phyloP scores from a whole-genome alignment of 2,888 invertebrate genomes.

The Odontocolon sp. region DNA sequence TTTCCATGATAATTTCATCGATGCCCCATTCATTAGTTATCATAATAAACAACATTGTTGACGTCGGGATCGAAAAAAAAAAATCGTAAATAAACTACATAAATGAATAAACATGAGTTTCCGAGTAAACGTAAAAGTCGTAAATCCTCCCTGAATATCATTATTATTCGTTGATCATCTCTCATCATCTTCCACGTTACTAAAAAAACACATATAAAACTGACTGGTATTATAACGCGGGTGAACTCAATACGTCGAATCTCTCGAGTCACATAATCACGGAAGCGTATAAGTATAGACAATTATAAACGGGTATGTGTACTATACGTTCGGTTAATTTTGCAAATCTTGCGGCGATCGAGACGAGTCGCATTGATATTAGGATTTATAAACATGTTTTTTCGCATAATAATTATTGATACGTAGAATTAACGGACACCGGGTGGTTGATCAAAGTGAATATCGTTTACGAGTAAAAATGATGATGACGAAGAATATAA shows the following conservation, averaged over 20 bases:
- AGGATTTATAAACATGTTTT: background rate
- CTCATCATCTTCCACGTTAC: slow-evolving; percentile 7
- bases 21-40: too few relatives aligned
- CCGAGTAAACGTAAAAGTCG: background rate
- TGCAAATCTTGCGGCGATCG: background rate
- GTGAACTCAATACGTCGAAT: slow-evolving; percentile 5
- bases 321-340: too few relatives aligned
- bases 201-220: background rate
- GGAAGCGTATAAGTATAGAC: slow-evolving; percentile 4
- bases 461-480: background rate
- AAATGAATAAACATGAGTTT: too few relatives aligned
- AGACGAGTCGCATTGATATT: background rate
- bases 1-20: too few relatives aligned
- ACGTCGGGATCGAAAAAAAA: too few relatives aligned
- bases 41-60: too few relatives aligned
- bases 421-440: background rate
- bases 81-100: too few relatives aligned
- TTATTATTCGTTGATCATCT: background rate
- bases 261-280: background rate
- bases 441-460: background rate
- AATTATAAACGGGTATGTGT: too few relatives aligned
- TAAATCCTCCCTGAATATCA: background rate
- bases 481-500: slow-evolving; percentile 3
- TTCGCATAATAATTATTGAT: background rate
- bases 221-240: slow-evolving; percentile 2